phyloP scores from a whole-genome alignment of 2,113 vertebrate genomes.

The Silurus glanis region DNA sequence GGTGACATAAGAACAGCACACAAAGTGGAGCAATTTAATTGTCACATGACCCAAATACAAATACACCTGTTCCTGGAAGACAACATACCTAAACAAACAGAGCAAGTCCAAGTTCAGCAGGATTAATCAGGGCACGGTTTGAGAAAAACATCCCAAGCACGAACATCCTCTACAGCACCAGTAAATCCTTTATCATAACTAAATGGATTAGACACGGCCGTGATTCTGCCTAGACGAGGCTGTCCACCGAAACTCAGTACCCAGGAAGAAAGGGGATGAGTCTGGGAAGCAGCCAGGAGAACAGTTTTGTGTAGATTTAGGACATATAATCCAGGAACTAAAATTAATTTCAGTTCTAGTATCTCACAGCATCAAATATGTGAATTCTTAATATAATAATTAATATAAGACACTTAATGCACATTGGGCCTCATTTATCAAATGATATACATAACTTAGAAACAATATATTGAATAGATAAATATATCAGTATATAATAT shows the following conservation, averaged over 20 bases:
- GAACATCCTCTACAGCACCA: neutral
- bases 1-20: neutral
- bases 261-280: neutral
- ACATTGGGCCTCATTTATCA: neutral
- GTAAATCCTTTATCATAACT: neutral
- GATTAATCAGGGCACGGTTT: no score
- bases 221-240: neutral
- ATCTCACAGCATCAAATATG: neutral
- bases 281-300: neutral
- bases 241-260: neutral
- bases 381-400: neutral
- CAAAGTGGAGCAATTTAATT: neutral
- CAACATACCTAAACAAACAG: neutral
- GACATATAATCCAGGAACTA: neutral
- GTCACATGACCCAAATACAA: neutral
- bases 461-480: neutral
- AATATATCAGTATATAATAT: neutral
- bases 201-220: neutral
- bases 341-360: neutral
- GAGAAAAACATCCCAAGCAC: neutral
- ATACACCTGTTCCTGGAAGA: neutral
- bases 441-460: neutral
- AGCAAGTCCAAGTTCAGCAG: neutral
- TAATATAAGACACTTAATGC: neutral
- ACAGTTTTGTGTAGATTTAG: neutral